Evolutionary conservation across 2,888 invertebrate species (phyloP), one percentile per base, ranked within the genome.

Genomic region (Leptarthrus brevirostris): DNA sequence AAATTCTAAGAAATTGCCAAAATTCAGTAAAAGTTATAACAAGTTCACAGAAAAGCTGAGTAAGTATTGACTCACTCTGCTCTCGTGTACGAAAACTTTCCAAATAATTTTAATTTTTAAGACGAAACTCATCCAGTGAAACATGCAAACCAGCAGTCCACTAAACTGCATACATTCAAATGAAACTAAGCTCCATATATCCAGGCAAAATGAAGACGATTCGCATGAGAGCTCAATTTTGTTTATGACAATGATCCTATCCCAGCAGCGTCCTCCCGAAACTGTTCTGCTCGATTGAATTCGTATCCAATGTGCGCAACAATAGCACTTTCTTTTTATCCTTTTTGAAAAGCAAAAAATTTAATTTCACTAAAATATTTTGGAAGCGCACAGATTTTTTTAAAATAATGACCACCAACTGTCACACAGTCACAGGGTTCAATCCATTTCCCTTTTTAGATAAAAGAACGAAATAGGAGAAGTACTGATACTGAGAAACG

Each of bases 291-390:
- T 40, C 40, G 10, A 40, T 40, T 40, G 40, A 40, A 40, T 40
- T 12, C 12, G n/a, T 12, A 40, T 40, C 40, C 8, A 40, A n/a
- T 12, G 40, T 12, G 8, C 40, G 40, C 12, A 40, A 40, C 40
- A 40, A 40, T n/a, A 40, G 40, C 30, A 30, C 30, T 26, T 30
- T 18, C 16, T n/a, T 34, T n/a, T n/a, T n/a, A 1, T 44, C 4
- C 16, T 44, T 4, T 4, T 44, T 26, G 26, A 58, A 58, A 8
- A 16, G 12, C n/a, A 49, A 49, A 14, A 71, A 71, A 71, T 49
- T 71, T 71, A 71, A 71, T 71, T 53, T 71, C 6, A 53, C 16
- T 71, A 71, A 71, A 71, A 71, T 71, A 71, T 71, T 53, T 69
- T 26, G 16, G 47, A 66, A n/a, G 24, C 47, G 47, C 16, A 47